Evolutionary conservation across 2,797 vertebrate genomes (phyloP).

Genomic region (Arrhamphus sclerolepis): DNA sequence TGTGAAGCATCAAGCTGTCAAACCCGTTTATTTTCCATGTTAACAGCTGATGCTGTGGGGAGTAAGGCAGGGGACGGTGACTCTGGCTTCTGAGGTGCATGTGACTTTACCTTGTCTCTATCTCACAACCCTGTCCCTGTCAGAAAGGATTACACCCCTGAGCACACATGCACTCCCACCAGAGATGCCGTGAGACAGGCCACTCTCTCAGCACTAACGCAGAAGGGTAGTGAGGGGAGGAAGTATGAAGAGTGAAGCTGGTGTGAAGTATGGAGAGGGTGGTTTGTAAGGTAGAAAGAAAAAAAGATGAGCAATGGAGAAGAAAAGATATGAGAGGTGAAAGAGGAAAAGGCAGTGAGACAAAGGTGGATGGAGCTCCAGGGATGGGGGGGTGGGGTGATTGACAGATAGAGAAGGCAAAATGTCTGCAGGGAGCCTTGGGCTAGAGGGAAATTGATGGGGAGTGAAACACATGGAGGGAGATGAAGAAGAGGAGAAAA

Average conservation of each 20-base stretch:
- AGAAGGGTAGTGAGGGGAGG: slow-evolving; percentile 23
- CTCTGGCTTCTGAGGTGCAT: slow-evolving; percentile 55
- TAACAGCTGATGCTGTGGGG: slow-evolving; percentile 13
- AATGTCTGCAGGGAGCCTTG: slow-evolving; percentile 49
- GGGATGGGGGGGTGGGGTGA: slow-evolving; percentile 45
- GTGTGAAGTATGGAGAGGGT: slow-evolving; percentile 20
- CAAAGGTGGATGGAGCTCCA: slow-evolving; percentile 38
- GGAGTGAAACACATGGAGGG: slow-evolving; percentile 28
- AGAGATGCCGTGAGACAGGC: slow-evolving; percentile 54
- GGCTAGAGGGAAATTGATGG: slow-evolving; percentile 49
- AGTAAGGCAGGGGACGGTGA: slow-evolving; percentile 23
- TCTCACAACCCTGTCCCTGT: slow-evolving; percentile 75
- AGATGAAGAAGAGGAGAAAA: slow-evolving; percentile 17
- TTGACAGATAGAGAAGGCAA: slow-evolving; percentile 59
- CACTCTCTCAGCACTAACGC: slow-evolving; percentile 21
- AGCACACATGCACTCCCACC: slow-evolving; percentile 69
- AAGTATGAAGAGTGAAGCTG: slow-evolving; percentile 15
- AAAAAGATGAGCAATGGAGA: slow-evolving; percentile 18
- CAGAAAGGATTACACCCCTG: slow-evolving; percentile 82
- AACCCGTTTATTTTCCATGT: slow-evolving; percentile 10
- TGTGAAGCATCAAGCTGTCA: neutral
- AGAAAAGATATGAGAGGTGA: slow-evolving; percentile 37
- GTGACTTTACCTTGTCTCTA: slow-evolving; percentile 53
- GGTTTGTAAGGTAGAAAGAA: slow-evolving; percentile 12
- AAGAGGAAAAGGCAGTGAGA: slow-evolving; percentile 23